phyloP scores from a whole-genome alignment of 2,113 vertebrate genomes.

The Tupaia chinensis region DNA sequence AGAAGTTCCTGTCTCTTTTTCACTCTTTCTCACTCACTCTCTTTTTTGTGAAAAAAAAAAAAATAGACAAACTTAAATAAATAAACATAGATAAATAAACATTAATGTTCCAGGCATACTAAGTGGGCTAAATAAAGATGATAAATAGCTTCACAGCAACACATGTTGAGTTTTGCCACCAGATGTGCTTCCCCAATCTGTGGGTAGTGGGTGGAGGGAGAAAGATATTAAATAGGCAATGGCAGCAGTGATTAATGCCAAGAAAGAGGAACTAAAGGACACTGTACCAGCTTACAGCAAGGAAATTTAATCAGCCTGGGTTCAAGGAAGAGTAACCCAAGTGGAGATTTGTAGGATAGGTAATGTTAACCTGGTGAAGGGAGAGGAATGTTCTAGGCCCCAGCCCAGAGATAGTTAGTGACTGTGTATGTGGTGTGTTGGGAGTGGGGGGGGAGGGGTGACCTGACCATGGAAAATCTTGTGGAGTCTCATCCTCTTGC shows the following conservation, averaged over 20 bases:
- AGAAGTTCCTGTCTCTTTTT: too few relatives aligned
- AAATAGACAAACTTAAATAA: too few relatives aligned
- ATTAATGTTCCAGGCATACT: not conserved
- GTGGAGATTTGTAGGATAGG: not conserved
- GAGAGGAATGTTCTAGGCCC: not conserved
- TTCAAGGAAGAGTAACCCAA: not conserved
- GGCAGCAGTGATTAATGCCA: not conserved
- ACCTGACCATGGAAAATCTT: fast-evolving
- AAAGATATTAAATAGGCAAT: not conserved
- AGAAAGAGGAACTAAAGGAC: not conserved
- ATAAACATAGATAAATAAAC: too few relatives aligned
- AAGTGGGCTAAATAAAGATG: not conserved
- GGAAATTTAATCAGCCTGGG: not conserved
- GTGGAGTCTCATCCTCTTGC: not conserved
- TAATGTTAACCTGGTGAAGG: not conserved
- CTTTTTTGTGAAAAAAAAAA: too few relatives aligned
- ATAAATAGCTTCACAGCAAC: not conserved
- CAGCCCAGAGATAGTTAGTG: not conserved
- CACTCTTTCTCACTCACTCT: too few relatives aligned
- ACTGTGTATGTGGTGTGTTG: too few relatives aligned
- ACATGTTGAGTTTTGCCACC: not conserved
- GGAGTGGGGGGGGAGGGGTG: not conserved
- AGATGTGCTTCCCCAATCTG: not conserved
- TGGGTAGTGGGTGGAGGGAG: not conserved
- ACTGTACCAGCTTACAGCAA: not conserved